Percentiles rank a stretch among this genome's conserved stretches.
Evolutionary conservation across 2,888 invertebrate species (phyloP).

Genomic region (Hirtodrosophila cameraria): DNA sequence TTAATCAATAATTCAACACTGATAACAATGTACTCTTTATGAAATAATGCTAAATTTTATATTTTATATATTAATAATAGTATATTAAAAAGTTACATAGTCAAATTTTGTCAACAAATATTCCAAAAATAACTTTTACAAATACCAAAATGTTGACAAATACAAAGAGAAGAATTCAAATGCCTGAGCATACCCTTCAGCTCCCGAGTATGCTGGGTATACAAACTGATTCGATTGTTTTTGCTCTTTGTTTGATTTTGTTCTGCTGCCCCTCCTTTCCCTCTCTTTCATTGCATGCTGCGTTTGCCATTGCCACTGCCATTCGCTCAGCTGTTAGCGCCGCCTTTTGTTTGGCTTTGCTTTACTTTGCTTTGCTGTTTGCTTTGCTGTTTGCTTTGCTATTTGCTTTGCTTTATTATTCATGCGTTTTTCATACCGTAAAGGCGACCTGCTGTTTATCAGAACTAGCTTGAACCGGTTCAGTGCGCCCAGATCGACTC

Average conservation of each 20-base stretch:
- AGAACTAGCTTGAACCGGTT: slow-evolving; percentile 31
- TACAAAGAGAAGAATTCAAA: no score
- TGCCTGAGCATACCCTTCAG: neutral
- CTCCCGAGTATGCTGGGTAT: neutral
- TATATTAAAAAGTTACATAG: no score
- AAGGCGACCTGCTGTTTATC: slow-evolving; percentile 13
- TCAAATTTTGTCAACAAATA: no score
- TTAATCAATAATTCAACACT: no score
- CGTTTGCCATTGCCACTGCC: slow-evolving; percentile 33
- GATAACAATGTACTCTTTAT: no score
- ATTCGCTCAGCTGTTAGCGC: slow-evolving; percentile 49
- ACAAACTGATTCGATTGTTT: slow-evolving; percentile 5
- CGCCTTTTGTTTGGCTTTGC: slow-evolving; percentile 24
- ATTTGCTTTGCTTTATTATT: slow-evolving; percentile 17
- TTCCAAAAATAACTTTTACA: no score
- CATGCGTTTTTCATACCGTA: slow-evolving; percentile 46
- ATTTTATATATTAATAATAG: no score
- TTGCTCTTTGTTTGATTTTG: slow-evolving; percentile 7
- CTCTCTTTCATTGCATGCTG: slow-evolving; percentile 8
- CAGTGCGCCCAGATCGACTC: neutral
- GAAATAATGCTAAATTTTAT: no score
- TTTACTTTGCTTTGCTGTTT: slow-evolving; percentile 49
- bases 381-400: slow-evolving; percentile 21
- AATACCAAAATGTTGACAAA: no score
- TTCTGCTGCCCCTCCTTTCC: slow-evolving; percentile 5